These are phyloP conservation scores for Hypomesus transpacificus DNA, from an alignment of 2,113 vertebrate genomes.

Conservation along the genomic window DNA sequence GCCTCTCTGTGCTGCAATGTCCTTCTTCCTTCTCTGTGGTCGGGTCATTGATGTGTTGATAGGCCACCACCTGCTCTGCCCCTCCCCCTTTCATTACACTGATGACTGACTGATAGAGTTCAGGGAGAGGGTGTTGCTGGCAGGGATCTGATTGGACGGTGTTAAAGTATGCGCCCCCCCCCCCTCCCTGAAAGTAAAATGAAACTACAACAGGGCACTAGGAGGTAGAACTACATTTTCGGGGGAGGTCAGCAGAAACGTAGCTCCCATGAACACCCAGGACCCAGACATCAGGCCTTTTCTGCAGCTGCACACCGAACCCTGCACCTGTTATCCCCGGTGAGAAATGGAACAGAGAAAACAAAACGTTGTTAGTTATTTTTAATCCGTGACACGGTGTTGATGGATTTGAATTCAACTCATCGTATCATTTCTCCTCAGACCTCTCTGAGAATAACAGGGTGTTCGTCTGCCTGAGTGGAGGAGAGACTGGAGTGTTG, in stretches of 20 bases:
- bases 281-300: too few species aligned
- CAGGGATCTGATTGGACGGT: conserved; percentile 52
- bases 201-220: conserved; percentile 41
- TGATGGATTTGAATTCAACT: too few species aligned
- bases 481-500: too few species aligned
- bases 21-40: conserved; percentile 47
- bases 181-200: conserved; percentile 46
- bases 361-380: too few species aligned
- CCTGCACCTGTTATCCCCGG: too few species aligned
- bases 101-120: conserved; percentile 66
- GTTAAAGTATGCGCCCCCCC: conserved; percentile 3
- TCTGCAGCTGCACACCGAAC: too few species aligned
- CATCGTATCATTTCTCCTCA: too few species aligned
- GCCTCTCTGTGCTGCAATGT: conserved; percentile 22
- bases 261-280: too few species aligned
- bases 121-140: conserved; percentile 55
- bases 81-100: conserved; percentile 63
- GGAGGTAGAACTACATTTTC: conserved; percentile 21
- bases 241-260: not conserved
- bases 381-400: too few species aligned
- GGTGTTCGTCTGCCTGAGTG: not conserved
- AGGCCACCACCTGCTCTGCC: conserved; percentile 64
- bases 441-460: too few species aligned
- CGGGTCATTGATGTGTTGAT: conserved; percentile 51
- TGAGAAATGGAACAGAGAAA: too few species aligned